A percentile compares a stretch with the other conserved stretches of the same genome.
Evolutionary conservation across 2,888 invertebrate species (phyloP).

Genomic region (Cosmia pyralina): DNA sequence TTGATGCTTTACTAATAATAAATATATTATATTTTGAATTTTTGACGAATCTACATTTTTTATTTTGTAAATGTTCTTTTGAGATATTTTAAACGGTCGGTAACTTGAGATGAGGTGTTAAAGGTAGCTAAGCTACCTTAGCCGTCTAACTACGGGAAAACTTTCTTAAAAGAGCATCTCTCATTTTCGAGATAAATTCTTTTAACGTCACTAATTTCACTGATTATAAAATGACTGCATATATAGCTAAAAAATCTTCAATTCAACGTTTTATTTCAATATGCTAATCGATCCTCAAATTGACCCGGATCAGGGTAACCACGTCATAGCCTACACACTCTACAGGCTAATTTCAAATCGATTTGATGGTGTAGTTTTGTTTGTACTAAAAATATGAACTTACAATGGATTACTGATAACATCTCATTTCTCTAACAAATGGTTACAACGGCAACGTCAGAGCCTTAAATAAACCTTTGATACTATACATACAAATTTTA

Average conservation of each 20-base stretch:
- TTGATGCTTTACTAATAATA: background rate
- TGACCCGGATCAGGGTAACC: background rate
- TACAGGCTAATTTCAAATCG: constrained; percentile 25
- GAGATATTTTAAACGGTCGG: background rate
- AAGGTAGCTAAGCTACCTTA: background rate
- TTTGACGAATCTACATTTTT: too few species aligned
- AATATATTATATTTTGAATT: background rate
- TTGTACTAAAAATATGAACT: constrained; percentile 16
- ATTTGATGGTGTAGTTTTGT: constrained; percentile 1
- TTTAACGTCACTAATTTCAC: background rate
- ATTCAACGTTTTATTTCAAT: background rate
- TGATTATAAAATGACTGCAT: background rate
- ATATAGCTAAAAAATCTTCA: too few species aligned
- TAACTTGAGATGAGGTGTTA: background rate
- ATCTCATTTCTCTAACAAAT: constrained; percentile 44
- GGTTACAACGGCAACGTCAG: constrained; percentile 46
- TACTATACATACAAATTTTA: constrained; percentile 2
- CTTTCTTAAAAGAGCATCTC: background rate
- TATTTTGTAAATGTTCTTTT: background rate
- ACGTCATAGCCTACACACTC: background rate
- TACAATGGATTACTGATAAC: constrained; percentile 44
- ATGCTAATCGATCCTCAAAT: background rate
- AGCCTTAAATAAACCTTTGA: constrained; percentile 17
- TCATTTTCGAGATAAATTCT: background rate
- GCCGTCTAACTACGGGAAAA: background rate